phyloP scores from a whole-genome alignment of 1,140 invertebrate species.

The Lordiphosa clarofinis region DNA sequence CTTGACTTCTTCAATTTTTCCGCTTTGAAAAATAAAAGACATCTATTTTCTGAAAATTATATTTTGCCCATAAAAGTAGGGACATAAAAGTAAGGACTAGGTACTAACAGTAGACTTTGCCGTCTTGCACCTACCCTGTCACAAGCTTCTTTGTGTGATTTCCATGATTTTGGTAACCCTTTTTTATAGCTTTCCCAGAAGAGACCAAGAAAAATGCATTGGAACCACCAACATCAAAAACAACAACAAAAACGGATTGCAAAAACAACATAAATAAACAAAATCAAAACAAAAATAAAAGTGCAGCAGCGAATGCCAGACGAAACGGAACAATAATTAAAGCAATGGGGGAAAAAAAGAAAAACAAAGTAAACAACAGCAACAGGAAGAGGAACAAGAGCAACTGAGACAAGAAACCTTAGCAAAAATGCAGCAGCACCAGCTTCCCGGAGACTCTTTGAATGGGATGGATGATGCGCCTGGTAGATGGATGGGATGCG shows the following conservation, averaged over 20 bases:
- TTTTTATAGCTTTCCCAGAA: constrained; percentile 30
- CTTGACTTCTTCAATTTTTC: too few relatives aligned
- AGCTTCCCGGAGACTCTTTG: constrained; percentile 29
- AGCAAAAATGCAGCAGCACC: constrained; percentile 41
- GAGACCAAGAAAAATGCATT: constrained; percentile 23
- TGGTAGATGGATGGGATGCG: constrained; percentile 26
- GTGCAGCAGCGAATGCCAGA: constrained; percentile 63
- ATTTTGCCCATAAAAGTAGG: too few relatives aligned
- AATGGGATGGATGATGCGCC: constrained; percentile 28
- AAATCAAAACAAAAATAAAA: constrained; percentile 31
- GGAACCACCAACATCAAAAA: constrained; percentile 29
- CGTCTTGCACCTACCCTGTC: too few relatives aligned
- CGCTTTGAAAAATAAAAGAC: too few relatives aligned
- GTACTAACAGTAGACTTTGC: too few relatives aligned
- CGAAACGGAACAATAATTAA: constrained; percentile 76
- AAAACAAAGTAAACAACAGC: constrained; percentile 39
- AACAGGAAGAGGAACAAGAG: constrained; percentile 49
- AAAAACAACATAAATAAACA: constrained; percentile 31
- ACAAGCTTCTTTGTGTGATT: too few relatives aligned
- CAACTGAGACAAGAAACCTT: constrained; percentile 22
- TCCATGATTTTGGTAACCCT: constrained; percentile 6
- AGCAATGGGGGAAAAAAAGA: constrained; percentile 46
- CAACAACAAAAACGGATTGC: constrained; percentile 26
- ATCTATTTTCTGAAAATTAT: too few relatives aligned
- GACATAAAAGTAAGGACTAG: too few relatives aligned